Evolutionary conservation across 2,797 vertebrate genomes (phyloP), one percentile per base, ranked within the genome.

Genomic region (Momotus momota): DNA sequence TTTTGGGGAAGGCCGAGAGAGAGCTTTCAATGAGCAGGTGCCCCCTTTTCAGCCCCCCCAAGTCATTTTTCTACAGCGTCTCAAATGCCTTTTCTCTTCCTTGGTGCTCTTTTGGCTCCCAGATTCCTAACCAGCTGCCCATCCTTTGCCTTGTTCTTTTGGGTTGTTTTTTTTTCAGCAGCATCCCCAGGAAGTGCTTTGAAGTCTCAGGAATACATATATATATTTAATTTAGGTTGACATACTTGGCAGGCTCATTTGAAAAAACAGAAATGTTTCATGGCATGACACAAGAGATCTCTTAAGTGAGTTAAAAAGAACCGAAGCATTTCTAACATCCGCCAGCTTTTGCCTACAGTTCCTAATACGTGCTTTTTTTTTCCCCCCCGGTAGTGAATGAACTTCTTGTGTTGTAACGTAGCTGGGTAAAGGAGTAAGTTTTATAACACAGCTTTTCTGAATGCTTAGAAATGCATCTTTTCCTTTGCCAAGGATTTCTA

Each of bases 141-240:
- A 92, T 96, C 93, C 89, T 90, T 90, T 25, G 94, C 35, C 35
- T 35, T 35, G 35, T 35, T 35, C 35, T 35, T 35, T 35, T 35
- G 35, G 35, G 35, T 35, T 35, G 89, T 78, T 93, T 94, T 89
- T 70, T 95, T 97, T 94, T 90, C 91, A 96, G 93, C 95, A 95
- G 96, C 71, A 90, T 97, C 91, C 97, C 88, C 86, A 91, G 96
- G 95, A 97, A 97, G 93, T 87, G 78, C 97, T 98, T 98, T 98
- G 97, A 98, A 97, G 97, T 98, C 90, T 96, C 90, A 85, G 48
- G 92, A 97, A 89, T 94, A 94, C 54, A 94, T 72, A 83, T 16
- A 64, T 3, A 73, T 29, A 19, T 26, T 27, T 57, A 35, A 97
- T 97, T 97, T 95, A 94, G 95, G 93, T 94, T 97, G 97, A 97